Conservation (phyloP, 2,888 invertebrate genomes). For the Desoria tigrina region DNA sequence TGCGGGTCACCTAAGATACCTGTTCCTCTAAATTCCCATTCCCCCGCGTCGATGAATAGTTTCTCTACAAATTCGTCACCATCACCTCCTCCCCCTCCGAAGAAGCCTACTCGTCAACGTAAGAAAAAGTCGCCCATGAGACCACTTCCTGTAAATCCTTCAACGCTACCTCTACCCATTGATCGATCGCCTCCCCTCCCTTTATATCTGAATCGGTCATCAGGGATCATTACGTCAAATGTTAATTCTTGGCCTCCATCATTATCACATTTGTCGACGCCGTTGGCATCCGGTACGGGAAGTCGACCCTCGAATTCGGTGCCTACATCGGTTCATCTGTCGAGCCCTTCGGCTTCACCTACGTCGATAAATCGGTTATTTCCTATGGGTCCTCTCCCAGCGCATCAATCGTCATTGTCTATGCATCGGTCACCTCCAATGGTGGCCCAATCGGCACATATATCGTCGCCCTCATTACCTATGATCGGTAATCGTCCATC, state of each 20-base stretch:
- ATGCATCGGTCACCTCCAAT: too few species aligned
- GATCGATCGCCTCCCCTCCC: slow-evolving; percentile 4
- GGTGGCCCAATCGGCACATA: too few species aligned
- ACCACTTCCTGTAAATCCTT: slow-evolving; percentile 16
- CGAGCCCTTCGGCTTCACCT: too few species aligned
- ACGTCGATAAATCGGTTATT: too few species aligned
- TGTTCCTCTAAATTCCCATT: neutral
- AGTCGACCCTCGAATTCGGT: neutral
- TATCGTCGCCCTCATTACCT: too few species aligned
- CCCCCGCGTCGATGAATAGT: neutral
- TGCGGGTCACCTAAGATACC: too few species aligned
- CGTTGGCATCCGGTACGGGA: neutral
- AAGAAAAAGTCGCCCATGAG: slow-evolving; percentile 14
- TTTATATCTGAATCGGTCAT: too few species aligned
- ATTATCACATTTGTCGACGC: neutral
- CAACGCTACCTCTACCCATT: neutral
- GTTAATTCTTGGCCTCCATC: neutral
- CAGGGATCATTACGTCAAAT: slow-evolving; percentile 4
- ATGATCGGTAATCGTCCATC: too few species aligned
- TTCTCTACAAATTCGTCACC: neutral
- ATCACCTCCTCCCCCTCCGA: slow-evolving; percentile 3
- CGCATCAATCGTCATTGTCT: too few species aligned
- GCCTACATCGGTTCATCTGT: too few species aligned
- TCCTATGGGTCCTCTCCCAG: too few species aligned
- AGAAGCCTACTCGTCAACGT: neutral